Evolutionary conservation across 2,113 vertebrate species (phyloP).

Genomic region (Callipepla squamata): DNA sequence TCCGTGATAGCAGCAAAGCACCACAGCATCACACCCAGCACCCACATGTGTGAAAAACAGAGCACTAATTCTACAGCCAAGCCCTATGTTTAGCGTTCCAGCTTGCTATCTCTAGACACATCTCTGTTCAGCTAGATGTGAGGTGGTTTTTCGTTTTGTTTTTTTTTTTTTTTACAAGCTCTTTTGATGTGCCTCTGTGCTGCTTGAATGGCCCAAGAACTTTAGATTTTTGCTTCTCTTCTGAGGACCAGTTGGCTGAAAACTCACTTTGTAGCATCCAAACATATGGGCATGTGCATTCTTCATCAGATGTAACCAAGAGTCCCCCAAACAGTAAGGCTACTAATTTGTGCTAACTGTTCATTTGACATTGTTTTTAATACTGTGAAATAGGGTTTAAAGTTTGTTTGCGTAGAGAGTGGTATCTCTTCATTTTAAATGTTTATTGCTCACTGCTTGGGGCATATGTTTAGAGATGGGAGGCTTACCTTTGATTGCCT

Average conservation of each 20-base stretch:
- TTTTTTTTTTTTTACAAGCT: background rate
- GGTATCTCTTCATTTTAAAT: background rate
- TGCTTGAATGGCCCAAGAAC: background rate
- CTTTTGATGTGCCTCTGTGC: background rate
- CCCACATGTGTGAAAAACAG: background rate
- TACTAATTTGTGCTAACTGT: slow-evolving; percentile 55
- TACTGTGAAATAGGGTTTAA: slow-evolving; percentile 41
- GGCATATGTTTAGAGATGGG: background rate
- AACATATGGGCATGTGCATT: slow-evolving; percentile 59
- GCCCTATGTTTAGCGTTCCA: background rate
- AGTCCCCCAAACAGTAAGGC: slow-evolving; percentile 52
- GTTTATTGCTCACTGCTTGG: background rate
- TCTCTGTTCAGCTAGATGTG: background rate
- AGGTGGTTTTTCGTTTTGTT: background rate
- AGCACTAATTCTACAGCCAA: background rate
- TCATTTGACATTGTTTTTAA: slow-evolving; percentile 65
- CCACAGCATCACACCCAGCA: background rate
- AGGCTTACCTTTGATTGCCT: background rate
- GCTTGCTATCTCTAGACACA: background rate
- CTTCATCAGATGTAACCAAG: slow-evolving; percentile 40
- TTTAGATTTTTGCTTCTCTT: slow-evolving; percentile 45
- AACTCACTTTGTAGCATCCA: slow-evolving; percentile 36
- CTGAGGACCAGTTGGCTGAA: slow-evolving; percentile 52
- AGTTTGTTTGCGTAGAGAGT: slow-evolving; percentile 63
- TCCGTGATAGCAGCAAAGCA: background rate